Percentiles rank a stretch among this genome's conserved stretches.
phyloP scores from a whole-genome alignment of 2,888 invertebrate genomes.

The Helobdella robusta region DNA sequence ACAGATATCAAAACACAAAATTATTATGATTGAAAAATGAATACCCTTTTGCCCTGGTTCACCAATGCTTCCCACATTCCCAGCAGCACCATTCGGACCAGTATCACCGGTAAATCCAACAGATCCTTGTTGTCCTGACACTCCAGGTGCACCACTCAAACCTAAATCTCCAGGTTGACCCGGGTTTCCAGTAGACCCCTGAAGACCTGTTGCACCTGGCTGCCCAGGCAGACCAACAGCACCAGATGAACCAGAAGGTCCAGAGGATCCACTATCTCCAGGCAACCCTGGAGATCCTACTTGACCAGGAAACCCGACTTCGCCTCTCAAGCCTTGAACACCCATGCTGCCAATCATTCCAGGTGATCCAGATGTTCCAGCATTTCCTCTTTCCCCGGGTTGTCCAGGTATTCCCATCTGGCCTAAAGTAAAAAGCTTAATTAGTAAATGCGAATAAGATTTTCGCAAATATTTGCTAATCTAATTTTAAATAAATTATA shows the following conservation, averaged over 20 bases:
- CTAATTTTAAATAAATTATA: too few relatives aligned
- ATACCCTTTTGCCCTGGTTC: slow-evolving; percentile 15
- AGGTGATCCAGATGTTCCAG: slow-evolving; percentile 7
- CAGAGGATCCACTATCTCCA: slow-evolving; percentile 33
- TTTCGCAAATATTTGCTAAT: too few relatives aligned
- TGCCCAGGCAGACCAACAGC: slow-evolving; percentile 23
- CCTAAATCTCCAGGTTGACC: slow-evolving; percentile 31
- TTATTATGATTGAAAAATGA: not conserved
- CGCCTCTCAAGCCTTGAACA: slow-evolving; percentile 31
- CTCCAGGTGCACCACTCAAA: slow-evolving; percentile 25
- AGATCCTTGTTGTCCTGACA: slow-evolving; percentile 17
- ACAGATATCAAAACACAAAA: not conserved
- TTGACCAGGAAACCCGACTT: slow-evolving; percentile 25
- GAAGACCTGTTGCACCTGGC: slow-evolving; percentile 51
- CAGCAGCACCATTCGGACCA: slow-evolving; percentile 34
- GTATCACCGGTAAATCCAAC: slow-evolving; percentile 24
- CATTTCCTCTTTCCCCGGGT: too few relatives aligned
- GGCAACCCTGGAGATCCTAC: slow-evolving; percentile 36
- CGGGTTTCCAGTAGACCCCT: slow-evolving; percentile 49
- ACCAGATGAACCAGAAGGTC: slow-evolving; percentile 30
- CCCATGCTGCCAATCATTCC: slow-evolving; percentile 20
- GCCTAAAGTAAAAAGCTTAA: too few relatives aligned
- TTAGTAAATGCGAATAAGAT: too few relatives aligned
- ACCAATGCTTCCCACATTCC: slow-evolving; percentile 28
- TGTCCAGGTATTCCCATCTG: too few relatives aligned